These are phyloP conservation scores for Leptarthrus brevirostris DNA, from an alignment of 2,888 invertebrate species.

Conservation along the genomic window DNA sequence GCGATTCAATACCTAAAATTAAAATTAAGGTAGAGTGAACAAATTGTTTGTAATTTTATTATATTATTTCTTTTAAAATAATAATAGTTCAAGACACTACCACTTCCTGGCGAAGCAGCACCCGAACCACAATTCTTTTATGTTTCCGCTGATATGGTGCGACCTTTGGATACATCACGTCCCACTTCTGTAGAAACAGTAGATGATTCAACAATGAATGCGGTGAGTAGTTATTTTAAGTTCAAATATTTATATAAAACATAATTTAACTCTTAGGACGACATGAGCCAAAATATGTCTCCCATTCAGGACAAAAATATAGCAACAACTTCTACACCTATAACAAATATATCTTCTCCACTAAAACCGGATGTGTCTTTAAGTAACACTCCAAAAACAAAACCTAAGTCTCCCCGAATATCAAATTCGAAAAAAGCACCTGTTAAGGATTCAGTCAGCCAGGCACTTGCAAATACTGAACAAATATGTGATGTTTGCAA, in stretches of 20 bases:
- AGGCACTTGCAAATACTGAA: not conserved
- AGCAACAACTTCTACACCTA: slow-evolving; percentile 46
- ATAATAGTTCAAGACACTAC: slow-evolving; percentile 62
- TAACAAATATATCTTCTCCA: slow-evolving; percentile 13
- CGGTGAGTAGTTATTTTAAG: slow-evolving; percentile 33
- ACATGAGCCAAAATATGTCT: slow-evolving; percentile 44
- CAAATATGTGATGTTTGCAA: slow-evolving; percentile 46
- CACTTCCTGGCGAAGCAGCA: slow-evolving; percentile 72
- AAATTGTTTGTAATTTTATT: no score
- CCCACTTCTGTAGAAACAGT: slow-evolving; percentile 66
- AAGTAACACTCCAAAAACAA: not conserved
- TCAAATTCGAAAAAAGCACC: slow-evolving; percentile 46
- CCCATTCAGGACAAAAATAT: slow-evolving; percentile 29
- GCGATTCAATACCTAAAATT: slow-evolving; percentile 73
- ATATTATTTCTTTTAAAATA: not conserved
- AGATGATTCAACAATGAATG: slow-evolving; percentile 60
- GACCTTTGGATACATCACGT: slow-evolving; percentile 64
- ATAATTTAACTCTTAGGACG: slow-evolving; percentile 36
- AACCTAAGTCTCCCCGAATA: not conserved
- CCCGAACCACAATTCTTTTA: slow-evolving; percentile 85
- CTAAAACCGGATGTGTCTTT: not conserved
- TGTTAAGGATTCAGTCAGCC: slow-evolving; percentile 45
- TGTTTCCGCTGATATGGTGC: slow-evolving; percentile 73
- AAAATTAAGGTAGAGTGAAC: slow-evolving; percentile 80
- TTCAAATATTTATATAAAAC: not conserved